Evolutionary conservation across 2,113 vertebrate genomes (phyloP), one percentile per base, ranked within the genome.

Genomic region (Oophaga pumilio): DNA sequence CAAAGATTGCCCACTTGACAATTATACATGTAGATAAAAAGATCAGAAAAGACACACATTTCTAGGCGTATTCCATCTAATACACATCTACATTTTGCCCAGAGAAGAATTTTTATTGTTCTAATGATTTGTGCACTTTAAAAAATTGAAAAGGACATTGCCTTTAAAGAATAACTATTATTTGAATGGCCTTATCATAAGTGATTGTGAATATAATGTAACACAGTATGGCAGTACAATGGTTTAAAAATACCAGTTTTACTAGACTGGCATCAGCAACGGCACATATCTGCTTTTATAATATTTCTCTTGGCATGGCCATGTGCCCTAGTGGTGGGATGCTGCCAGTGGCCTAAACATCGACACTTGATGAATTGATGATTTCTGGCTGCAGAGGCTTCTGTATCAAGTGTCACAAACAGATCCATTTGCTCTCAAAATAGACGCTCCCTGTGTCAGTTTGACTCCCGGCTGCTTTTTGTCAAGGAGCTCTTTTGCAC

Each of bases 331-430:
- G 64, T 60, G 77, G 73, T 33, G 20, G 64, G 86, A 77, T 49
- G 22, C 68, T 62, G 66, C 53, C 56, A 76, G 56, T 49, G 68
- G 24, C 28, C 24, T 22, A 28, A 28, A 79, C 68, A 68, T 87
- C 49, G 79, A 82, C 79, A 87, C 53, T 74, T 82, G 68, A 77
- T 85, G 56, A 81, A 87, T 73, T 81, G 77, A 87, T 74, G 79
- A 59, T 62, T 60, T 57, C 28, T 60, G 86, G 79, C 79, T 78
- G 14, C 49, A 76, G 79, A 14, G 56, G 26, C 14, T n/a, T 14
- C 59, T n/a, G 57, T 71, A 87, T 87, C 43, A 52, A 43, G 69
- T 87, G 62, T 87, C 78, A 62, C 78, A 82, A 81, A 82, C 79
- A 82, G 86, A 82, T 82, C 78, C 52, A 24, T 53, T 82, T 62